Conservation (phyloP, 2,113 vertebrate species). For the Gymnogyps californianus region DNA sequence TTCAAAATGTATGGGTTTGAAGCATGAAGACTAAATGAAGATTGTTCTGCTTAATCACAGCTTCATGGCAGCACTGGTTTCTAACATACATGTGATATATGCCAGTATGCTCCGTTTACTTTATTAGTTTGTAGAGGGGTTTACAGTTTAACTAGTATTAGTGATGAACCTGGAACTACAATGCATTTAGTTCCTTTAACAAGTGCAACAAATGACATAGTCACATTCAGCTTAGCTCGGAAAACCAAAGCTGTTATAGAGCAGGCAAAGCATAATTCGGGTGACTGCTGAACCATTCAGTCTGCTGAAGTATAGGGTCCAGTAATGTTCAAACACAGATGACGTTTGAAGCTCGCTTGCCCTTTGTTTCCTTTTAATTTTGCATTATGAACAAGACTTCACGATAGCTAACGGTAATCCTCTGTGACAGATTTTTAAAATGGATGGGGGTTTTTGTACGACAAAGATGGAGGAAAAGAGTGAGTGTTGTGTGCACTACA, state of each 20-base stretch:
- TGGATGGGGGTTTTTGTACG: neutral
- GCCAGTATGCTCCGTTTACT: neutral
- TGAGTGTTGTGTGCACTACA: neutral
- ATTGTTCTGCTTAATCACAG: neutral
- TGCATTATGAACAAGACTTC: neutral
- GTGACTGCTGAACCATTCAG: neutral
- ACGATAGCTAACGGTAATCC: neutral
- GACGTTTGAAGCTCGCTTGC: neutral
- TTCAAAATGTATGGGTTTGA: neutral
- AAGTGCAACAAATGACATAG: neutral
- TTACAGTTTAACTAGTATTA: neutral
- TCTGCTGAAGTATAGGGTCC: neutral
- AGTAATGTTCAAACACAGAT: neutral
- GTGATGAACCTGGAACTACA: neutral
- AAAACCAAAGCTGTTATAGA: conserved; percentile 1
- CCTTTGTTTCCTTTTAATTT: neutral
- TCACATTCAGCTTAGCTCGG: neutral
- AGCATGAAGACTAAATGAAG: neutral
- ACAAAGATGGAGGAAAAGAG: conserved; percentile 18
- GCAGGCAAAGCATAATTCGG: neutral
- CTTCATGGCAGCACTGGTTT: neutral
- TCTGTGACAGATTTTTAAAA: conserved; percentile 20
- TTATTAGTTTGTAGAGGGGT: neutral
- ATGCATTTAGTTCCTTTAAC: neutral
- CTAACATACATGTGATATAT: neutral